Evolutionary conservation across 2,113 vertebrate genomes (phyloP), one percentile per base, ranked within the genome.

Genomic region (Cygnus buccinator): DNA sequence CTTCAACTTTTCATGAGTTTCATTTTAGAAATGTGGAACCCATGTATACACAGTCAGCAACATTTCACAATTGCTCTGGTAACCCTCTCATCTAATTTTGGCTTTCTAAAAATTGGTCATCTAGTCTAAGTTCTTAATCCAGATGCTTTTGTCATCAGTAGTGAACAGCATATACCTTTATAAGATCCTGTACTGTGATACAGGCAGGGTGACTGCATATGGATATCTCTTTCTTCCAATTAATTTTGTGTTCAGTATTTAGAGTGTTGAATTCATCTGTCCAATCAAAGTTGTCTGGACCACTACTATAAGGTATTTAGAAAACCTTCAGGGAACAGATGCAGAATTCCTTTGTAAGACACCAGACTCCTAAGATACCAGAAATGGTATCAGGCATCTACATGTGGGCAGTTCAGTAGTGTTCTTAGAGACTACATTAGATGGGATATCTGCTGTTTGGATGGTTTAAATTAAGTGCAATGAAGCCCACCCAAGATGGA

Each of bases 121-220:
- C 9, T 74, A 37, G 1, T 3, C 10, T 52, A 61, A 59, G n/a
- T 50, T 87, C 9, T 83, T 61, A 37, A 13, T 66, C 13, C 63
- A 50, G 9, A 44, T 43, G 7, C 0, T 73, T 92, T 37, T 62
- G 6, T 50, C 19, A 17, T 44, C n/a, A 52, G 10, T 10, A 68
- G 14, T 75, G 13, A 22, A 14, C 15, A 80, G 75, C 46, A 54
- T 2, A 8, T 71, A 25, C 10, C 9, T 82, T 41, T 20, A 58
- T 44, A 80, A 59, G 8, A 48, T 61, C 20, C 25, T 73, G 8
- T 59, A 26, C 7, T 58, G 20, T 25, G 19, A 22, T 18, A 50
- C 11, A 89, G 8, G 57, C 0, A 3, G 2, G 3, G 3, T 0
- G 50, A 2, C 43, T 80, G 31, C 16, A 25, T 14, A 4, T 12